Conservation (phyloP, 2,888 invertebrate genomes). For the Bimastos eiseni region DNA sequence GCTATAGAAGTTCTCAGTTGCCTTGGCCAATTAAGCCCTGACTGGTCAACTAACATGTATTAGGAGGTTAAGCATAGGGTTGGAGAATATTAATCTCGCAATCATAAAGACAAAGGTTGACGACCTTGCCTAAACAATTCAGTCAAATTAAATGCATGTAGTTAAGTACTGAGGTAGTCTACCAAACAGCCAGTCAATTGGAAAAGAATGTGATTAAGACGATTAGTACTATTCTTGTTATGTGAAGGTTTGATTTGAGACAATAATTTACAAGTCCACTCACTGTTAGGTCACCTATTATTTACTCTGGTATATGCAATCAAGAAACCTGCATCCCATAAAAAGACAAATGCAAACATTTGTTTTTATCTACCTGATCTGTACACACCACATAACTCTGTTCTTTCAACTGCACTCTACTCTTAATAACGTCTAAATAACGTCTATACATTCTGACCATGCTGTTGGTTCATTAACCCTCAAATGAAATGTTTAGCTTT, state of each 20-base stretch:
- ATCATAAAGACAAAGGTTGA: not conserved
- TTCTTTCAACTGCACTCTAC: not conserved
- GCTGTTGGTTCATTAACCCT: too few relatives aligned
- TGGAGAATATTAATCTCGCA: not conserved
- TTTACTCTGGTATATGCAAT: not conserved
- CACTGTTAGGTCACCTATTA: not conserved
- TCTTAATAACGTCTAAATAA: too few relatives aligned
- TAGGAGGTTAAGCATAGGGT: too few relatives aligned
- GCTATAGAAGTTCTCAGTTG: too few relatives aligned
- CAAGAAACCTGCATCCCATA: not conserved
- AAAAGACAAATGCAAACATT: not conserved
- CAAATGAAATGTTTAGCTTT: too few relatives aligned
- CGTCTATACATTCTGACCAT: too few relatives aligned
- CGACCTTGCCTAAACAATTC: not conserved
- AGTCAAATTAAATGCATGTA: too few relatives aligned
- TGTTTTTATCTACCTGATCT: not conserved
- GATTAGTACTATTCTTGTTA: not conserved
- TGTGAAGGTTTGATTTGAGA: not conserved
- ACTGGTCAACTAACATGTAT: too few relatives aligned
- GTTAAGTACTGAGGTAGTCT: not conserved
- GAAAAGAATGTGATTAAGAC: not conserved
- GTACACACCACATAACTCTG: not conserved
- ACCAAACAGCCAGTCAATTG: not conserved
- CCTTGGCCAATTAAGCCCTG: too few relatives aligned
- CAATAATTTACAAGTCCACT: not conserved